Percentiles rank a stretch among this genome's conserved stretches.
Evolutionary conservation across 1,140 invertebrate species (phyloP).

Genomic region (Penaeus indicus): DNA sequence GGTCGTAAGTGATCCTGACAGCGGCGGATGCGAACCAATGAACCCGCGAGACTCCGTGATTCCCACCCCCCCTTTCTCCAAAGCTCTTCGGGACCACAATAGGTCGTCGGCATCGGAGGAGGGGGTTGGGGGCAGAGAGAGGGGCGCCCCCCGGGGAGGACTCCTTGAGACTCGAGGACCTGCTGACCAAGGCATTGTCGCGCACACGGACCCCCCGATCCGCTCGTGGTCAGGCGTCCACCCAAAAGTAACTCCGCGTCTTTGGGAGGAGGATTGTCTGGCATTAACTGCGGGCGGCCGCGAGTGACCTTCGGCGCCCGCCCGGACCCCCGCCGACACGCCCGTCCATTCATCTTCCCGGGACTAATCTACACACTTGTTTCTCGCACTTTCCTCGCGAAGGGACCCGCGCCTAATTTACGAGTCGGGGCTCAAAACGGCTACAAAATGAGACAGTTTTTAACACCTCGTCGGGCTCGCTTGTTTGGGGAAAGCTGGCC

Average conservation of each 20-base stretch:
- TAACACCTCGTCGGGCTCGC: conserved; percentile 41
- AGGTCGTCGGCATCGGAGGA: conserved; percentile 28
- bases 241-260: conserved; percentile 24
- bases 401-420: conserved; percentile 1
- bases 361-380: conserved; percentile 31
- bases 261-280: conserved; percentile 33
- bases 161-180: conserved; percentile 28
- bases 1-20: conserved; percentile 37
- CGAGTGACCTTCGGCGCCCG: conserved; percentile 15
- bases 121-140: background rate
- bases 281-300: conserved; percentile 37
- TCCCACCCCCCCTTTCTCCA: background rate
- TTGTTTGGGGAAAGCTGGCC: background rate
- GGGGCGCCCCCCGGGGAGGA: background rate
- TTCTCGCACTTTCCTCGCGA: background rate
- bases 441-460: conserved; percentile 31
- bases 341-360: conserved; percentile 15
- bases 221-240: conserved; percentile 22
- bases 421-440: background rate
- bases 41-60: conserved; percentile 16
- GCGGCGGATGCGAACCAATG: conserved; percentile 28
- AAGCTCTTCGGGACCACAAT: conserved; percentile 32
- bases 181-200: conserved; percentile 36
- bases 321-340: background rate
- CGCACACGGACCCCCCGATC: conserved; percentile 16